Conservation (phyloP, 2,888 invertebrate genomes). For the Agrochola lychnidis region DNA sequence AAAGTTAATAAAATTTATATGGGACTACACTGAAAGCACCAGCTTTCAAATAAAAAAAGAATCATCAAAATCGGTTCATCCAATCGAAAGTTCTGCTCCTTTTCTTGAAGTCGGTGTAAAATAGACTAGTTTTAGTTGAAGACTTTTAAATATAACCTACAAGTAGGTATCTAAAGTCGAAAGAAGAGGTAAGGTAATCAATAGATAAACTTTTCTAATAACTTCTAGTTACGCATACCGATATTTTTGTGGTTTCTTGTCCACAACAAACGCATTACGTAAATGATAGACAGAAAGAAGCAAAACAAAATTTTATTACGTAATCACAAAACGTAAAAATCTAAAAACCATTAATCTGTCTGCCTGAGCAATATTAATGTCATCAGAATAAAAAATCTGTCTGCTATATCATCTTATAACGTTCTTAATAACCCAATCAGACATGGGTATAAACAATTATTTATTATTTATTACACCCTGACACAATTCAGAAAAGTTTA, state of each 20-base stretch:
- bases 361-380: conserved; percentile 3
- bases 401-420: neutral
- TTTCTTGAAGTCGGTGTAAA: no score
- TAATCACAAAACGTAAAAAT: neutral
- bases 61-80: no score
- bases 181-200: neutral
- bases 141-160: neutral
- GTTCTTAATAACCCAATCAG: neutral
- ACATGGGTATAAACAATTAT: neutral
- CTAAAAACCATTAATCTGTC: neutral
- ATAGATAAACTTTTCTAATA: neutral
- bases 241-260: neutral
- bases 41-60: no score
- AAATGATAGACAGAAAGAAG: neutral
- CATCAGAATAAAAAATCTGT: conserved; percentile 10
- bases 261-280: neutral
- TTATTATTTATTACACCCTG: neutral
- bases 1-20: no score
- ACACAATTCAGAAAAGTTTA: neutral
- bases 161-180: neutral
- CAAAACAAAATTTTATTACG: neutral
- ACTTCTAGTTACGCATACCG: neutral
- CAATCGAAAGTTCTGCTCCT: no score
- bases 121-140: neutral
- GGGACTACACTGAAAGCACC: no score